Evolutionary conservation across 2,888 invertebrate species (phyloP).

Genomic region (Capitulum mitella): DNA sequence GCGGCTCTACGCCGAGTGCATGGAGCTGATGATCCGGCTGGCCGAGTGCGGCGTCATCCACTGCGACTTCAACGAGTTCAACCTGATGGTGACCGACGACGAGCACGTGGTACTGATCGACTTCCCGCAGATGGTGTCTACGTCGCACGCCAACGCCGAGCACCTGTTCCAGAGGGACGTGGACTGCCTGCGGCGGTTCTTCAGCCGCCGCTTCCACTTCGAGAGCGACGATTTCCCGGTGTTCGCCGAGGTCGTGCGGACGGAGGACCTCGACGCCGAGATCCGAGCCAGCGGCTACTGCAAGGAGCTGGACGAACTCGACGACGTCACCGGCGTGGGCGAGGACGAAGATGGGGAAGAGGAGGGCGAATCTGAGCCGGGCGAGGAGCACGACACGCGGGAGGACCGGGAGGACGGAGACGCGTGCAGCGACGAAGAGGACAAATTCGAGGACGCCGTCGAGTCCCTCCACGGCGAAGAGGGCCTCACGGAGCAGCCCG

Average conservation of each 20-base stretch:
- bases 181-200: constrained; percentile 80
- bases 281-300: constrained; percentile 84
- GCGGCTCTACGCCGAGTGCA: constrained; percentile 79
- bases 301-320: constrained; percentile 67
- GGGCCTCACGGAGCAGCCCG: background rate
- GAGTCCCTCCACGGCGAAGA: background rate
- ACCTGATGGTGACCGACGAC: constrained; percentile 74
- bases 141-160: constrained; percentile 82
- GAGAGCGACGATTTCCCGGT: constrained; percentile 74
- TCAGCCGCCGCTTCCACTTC: constrained; percentile 77
- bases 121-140: constrained; percentile 99
- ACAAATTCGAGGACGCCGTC: background rate
- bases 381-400: constrained; percentile 32
- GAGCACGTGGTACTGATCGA: constrained; percentile 83
- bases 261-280: constrained; percentile 74
- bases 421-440: background rate
- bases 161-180: constrained; percentile 91
- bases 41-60: constrained; percentile 96
- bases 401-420: constrained; percentile 39
- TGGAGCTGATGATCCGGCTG: constrained; percentile 82
- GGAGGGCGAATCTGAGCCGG: constrained; percentile 37
- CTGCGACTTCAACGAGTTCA: constrained; percentile 99
- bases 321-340: constrained; percentile 43
- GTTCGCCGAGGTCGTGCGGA: constrained; percentile 51
- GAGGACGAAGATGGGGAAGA: constrained; percentile 40